A percentile compares a stretch with the other conserved stretches of the same genome.
Conservation (phyloP, 2,113 vertebrate genomes). For the Podarcis muralis region DNA sequence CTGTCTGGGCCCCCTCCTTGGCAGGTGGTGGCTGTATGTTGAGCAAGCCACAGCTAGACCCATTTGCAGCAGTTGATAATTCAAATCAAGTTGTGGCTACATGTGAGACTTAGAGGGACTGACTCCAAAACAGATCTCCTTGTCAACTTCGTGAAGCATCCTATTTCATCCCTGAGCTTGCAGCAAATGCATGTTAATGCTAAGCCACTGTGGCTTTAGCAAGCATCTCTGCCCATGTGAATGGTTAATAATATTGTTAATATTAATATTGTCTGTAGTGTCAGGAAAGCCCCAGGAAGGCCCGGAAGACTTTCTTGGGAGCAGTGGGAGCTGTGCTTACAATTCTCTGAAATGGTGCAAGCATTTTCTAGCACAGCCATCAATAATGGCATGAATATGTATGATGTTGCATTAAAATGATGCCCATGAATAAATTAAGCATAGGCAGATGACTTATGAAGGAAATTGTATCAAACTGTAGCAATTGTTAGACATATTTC, state of each 20-base stretch:
- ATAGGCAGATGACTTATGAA: not conserved
- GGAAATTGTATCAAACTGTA: not conserved
- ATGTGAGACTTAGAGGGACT: not conserved
- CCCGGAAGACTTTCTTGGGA: not conserved
- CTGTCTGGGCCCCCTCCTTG: too few relatives aligned
- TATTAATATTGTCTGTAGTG: not conserved
- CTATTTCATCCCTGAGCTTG: not conserved
- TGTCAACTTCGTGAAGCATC: not conserved
- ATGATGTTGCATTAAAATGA: constrained; percentile 1
- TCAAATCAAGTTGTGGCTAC: too few relatives aligned
- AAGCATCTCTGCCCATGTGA: too few relatives aligned
- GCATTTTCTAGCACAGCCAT: not conserved
- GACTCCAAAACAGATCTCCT: too few relatives aligned
- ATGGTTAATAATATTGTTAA: too few relatives aligned
- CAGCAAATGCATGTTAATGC: not conserved
- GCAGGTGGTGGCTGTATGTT: too few relatives aligned
- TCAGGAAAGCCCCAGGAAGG: not conserved
- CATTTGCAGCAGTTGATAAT: too few relatives aligned
- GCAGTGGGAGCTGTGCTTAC: not conserved
- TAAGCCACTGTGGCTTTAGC: not conserved
- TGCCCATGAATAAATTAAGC: constrained; percentile 17
- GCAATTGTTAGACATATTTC: too few relatives aligned
- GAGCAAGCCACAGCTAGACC: too few relatives aligned
- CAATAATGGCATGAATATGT: constrained; percentile 11
- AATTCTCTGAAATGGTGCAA: not conserved